Evolutionary conservation across 2,888 invertebrate genomes (phyloP), one percentile per base, ranked within the genome.

Genomic region (Synergus itoensis): DNA sequence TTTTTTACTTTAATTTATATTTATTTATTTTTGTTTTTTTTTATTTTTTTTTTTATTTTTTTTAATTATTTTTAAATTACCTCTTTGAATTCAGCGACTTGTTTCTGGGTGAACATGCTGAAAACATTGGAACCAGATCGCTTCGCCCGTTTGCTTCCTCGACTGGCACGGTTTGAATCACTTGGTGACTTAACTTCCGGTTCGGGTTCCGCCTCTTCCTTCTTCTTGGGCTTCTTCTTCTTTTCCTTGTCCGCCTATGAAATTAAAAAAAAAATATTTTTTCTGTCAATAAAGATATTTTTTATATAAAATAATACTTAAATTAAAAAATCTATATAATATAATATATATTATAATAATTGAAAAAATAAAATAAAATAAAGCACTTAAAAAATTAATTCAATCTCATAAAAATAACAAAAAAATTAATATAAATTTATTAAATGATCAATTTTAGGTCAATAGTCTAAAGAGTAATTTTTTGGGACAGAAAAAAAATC

Each of bases 81-180:
- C 95, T 98, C 98, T 94, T 98, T 98, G 95, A 98, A 98, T 94
- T 98, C 98, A 90, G 98, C 97, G 91, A 98, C 97, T 94, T 98
- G 98, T 94, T 96, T 96, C 94, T 98, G 98, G 90, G 98, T 96
- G 96, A 98, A 98, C 96, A 98, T 98, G 92, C 98, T 98, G 95
- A 98, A 98, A 93, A 98, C 98, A 94, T 97, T 98, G 94, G 98
- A 98, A 89, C 98, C 98, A 92, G 97, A 95, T 92, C 97, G 96
- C 94, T 98, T 98, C 82, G 94, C 94, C 92, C 95, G 95, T 89
- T 95, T 95, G 93, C 97, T 97, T 88, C 97, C 96, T 88, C 97
- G 96, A 90, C 97, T 96, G 89, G 96, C 95, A 91, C 97, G 94
- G 79, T 93, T 93, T 79, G 93, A 94, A 87, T 95, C 94, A 84